phyloP scores from a whole-genome alignment of 2,113 vertebrate species.

The Sander vitreus region DNA sequence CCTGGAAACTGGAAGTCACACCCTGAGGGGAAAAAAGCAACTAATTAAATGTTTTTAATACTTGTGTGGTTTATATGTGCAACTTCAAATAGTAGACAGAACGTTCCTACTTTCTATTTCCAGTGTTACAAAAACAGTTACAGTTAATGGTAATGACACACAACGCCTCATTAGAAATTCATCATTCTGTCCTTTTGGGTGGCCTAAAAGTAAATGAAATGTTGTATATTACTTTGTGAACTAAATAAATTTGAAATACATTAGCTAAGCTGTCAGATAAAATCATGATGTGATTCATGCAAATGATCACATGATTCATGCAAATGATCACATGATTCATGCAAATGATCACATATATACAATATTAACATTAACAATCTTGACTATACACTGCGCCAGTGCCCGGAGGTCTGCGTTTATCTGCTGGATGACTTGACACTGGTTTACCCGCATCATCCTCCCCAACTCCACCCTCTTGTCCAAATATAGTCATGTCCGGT shows the following conservation, averaged over 20 bases:
- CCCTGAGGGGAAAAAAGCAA: slow-evolving; percentile 41
- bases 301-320: neutral
- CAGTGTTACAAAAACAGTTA: neutral
- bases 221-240: neutral
- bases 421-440: no score
- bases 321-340: neutral
- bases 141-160: neutral
- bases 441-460: no score
- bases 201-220: neutral
- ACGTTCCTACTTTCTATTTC: neutral
- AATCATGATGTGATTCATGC: no score
- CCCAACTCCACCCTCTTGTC: no score
- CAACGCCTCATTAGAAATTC: neutral
- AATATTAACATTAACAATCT: neutral
- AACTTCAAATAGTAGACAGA: neutral
- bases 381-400: neutral
- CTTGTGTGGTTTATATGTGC: neutral
- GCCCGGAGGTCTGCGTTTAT: no score
- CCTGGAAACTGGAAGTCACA: slow-evolving; percentile 54
- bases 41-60: neutral
- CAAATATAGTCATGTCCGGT: no score
- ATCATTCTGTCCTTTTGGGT: neutral
- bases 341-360: neutral
- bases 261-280: neutral
- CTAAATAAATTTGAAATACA: slow-evolving; percentile 4